These are phyloP conservation scores for Acholoe squamosa DNA, from an alignment of 2,888 invertebrate genomes.

Conservation along the genomic window DNA sequence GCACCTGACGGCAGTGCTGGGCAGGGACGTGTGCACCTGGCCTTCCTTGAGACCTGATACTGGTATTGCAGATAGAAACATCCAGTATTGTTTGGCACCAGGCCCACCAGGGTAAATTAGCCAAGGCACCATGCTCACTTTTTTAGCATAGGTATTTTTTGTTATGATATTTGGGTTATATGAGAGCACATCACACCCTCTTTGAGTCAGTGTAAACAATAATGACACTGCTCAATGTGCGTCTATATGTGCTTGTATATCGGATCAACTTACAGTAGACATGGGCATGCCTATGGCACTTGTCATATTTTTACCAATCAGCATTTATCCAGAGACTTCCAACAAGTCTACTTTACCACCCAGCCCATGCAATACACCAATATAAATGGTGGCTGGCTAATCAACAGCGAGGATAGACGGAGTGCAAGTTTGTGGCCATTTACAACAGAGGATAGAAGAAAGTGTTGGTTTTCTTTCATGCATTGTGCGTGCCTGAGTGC, in stretches of 20 bases:
- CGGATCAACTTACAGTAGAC: no score
- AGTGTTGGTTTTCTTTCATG: slow-evolving; percentile 41
- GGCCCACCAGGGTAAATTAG: background rate
- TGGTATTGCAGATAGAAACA: slow-evolving; percentile 5
- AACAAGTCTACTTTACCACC: no score
- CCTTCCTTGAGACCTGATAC: slow-evolving; percentile 33
- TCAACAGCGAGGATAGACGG: background rate
- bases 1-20: background rate
- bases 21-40: slow-evolving; percentile 2
- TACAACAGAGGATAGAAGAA: slow-evolving; percentile 17
- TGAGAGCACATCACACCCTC: no score
- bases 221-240: no score
- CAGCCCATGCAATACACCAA: background rate
- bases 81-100: slow-evolving; percentile 16
- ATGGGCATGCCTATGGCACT: background rate
- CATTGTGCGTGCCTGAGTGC: slow-evolving; percentile 49
- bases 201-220: no score
- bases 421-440: slow-evolving; percentile 29
- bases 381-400: background rate
- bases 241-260: no score
- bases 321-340: no score
- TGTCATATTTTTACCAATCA: background rate
- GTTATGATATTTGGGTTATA: no score
- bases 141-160: background rate
- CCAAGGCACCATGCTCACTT: background rate